These are phyloP conservation scores for Erythrocercus mccallii DNA, from an alignment of 2,113 vertebrate species.

Conservation along the genomic window DNA sequence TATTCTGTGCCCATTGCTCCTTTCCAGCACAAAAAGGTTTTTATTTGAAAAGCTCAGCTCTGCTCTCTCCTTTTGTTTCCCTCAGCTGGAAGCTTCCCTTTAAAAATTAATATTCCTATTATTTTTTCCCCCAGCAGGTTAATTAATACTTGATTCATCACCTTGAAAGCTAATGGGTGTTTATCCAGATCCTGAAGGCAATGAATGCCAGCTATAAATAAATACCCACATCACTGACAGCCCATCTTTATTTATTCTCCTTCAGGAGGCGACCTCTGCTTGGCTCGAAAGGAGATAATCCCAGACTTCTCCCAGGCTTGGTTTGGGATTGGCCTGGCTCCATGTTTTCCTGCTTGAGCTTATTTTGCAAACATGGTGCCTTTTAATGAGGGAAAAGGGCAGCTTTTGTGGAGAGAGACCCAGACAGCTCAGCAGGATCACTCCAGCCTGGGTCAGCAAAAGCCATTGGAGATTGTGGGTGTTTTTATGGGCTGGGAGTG, in stretches of 20 bases:
- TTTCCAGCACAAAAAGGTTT: background rate
- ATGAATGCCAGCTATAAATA: slow-evolving; percentile 25
- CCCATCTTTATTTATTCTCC: background rate
- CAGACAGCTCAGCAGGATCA: background rate
- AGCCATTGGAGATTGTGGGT: background rate
- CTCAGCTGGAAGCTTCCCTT: background rate
- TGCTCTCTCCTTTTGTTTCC: background rate
- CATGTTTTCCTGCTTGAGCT: background rate
- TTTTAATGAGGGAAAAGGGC: background rate
- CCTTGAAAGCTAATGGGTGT: slow-evolving; percentile 8
- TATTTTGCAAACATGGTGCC: background rate
- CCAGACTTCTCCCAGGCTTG: background rate
- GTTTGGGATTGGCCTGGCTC: background rate
- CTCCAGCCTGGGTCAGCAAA: background rate
- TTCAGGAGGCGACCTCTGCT: background rate
- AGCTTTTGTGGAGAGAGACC: background rate
- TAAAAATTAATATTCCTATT: background rate
- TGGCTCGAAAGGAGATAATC: background rate
- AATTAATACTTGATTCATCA: slow-evolving; percentile 45
- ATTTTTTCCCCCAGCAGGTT: background rate
- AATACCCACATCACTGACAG: background rate
- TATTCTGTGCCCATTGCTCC: background rate
- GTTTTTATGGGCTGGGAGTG: background rate
- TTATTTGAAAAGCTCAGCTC: background rate
- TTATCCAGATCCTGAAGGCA: background rate